These are phyloP conservation scores for Poeciliopsis prolifica DNA, from an alignment of 2,113 vertebrate genomes.

Conservation along the genomic window DNA sequence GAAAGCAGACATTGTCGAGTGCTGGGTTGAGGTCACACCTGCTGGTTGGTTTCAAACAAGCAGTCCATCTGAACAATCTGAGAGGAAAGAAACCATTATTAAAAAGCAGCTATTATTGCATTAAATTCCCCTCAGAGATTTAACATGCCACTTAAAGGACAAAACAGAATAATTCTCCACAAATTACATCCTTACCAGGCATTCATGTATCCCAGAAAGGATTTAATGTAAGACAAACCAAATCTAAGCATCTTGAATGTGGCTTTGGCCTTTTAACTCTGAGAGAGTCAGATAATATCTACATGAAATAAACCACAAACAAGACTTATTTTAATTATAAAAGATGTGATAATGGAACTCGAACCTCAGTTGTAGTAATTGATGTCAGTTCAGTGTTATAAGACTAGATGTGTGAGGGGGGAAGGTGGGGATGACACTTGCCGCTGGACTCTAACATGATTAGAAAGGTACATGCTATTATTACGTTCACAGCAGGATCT, in stretches of 20 bases:
- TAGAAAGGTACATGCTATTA: conserved; percentile 19
- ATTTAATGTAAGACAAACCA: conserved; percentile 4
- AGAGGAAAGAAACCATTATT: conserved; percentile 30
- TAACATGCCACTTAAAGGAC: conserved; percentile 48
- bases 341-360: conserved; percentile 17
- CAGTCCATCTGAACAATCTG: conserved; percentile 49
- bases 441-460: conserved; percentile 7
- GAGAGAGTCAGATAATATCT: not conserved
- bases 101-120: conserved; percentile 40
- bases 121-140: conserved; percentile 10
- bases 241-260: not conserved
- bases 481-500: conserved; percentile 11
- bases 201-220: not conserved
- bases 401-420: conserved; percentile 4
- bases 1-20: conserved; percentile 20
- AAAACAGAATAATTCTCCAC: conserved; percentile 50
- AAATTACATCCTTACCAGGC: conserved; percentile 46
- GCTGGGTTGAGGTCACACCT: conserved; percentile 52
- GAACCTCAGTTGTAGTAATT: conserved; percentile 25
- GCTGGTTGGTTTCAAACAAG: conserved; percentile 31
- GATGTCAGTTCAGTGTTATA: conserved; percentile 15
- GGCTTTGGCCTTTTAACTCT: not conserved
- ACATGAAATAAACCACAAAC: not conserved
- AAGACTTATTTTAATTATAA: conserved; percentile 1
- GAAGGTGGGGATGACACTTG: not conserved